These are phyloP conservation scores for Acanthopagrus latus DNA, from an alignment of 2,797 vertebrate genomes.

Conservation along the genomic window DNA sequence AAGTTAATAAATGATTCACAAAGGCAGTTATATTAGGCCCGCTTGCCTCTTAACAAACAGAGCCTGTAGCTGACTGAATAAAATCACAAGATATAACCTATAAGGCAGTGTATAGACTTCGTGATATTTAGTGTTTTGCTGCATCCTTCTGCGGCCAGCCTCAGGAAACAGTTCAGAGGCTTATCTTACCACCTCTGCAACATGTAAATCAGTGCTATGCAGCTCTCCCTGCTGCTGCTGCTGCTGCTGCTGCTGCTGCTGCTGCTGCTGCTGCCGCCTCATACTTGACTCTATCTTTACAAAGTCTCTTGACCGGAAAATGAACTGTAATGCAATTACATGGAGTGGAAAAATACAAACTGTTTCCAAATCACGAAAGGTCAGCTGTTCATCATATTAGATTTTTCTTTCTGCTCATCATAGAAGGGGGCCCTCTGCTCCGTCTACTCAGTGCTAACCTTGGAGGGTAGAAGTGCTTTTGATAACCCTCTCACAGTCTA, in stretches of 20 bases:
- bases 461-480: slow-evolving; percentile 16
- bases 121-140: slow-evolving; percentile 62
- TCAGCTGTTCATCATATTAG: slow-evolving; percentile 63
- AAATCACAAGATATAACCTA: slow-evolving; percentile 47
- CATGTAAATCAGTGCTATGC: slow-evolving; percentile 67
- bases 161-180: slow-evolving; percentile 56
- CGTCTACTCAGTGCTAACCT: neutral
- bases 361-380: slow-evolving; percentile 67
- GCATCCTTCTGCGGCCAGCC: slow-evolving; percentile 50
- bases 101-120: slow-evolving; percentile 24
- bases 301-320: slow-evolving; percentile 72
- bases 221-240: slow-evolving; percentile 26
- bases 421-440: slow-evolving; percentile 19
- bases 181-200: slow-evolving; percentile 68
- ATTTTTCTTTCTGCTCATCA: slow-evolving; percentile 55
- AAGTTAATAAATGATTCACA: slow-evolving; percentile 62
- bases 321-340: slow-evolving; percentile 76
- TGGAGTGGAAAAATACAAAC: slow-evolving; percentile 71
- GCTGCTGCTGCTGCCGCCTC: slow-evolving; percentile 39
- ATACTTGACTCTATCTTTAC: slow-evolving; percentile 56
- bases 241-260: no score
- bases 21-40: slow-evolving; percentile 32
- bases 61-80: slow-evolving; percentile 33
- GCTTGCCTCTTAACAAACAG: slow-evolving; percentile 46
- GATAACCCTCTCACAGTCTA: slow-evolving; percentile 11